Base-by-base conservation (phyloP, 1,140 invertebrate species). In the Eriocheir sinensis region DNA sequence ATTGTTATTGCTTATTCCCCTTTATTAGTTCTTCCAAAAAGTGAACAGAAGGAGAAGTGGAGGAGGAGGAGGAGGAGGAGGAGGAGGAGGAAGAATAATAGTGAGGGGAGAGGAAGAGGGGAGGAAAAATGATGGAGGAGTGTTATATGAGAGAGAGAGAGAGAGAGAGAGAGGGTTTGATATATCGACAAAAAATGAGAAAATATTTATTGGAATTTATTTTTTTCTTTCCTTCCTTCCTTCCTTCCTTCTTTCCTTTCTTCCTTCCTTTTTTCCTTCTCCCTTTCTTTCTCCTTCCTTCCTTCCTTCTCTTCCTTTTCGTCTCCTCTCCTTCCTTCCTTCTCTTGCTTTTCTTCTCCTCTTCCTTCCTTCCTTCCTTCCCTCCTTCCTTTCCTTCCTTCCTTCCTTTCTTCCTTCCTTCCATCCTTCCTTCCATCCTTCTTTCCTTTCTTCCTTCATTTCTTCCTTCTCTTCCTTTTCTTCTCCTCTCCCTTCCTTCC, bases 361-460 rank as follows among this genome's bases (percentile, higher is more conserved):
- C 32, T 85, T 3, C 34, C 40, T 36, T 60, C 89, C 30, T 17
- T 60, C 89, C 21, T 17, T 90, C 48, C 60, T 27, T 60, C 89
- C n/a, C n/a, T n/a, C 60, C 40, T 90, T 48, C 32, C 40, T 90
- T 48, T 90, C 89, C 60, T 48, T 90, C 90, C 80, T 72, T 91
- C 90, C 80, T 72, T 91, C 90, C 80, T 72, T 91, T 72, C 80
- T 72, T 91, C 90, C 80, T 72, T 91, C 90, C 40, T 38, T 91
- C 90, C 38, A 34, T 72, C 60, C 90, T 91, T 38, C 80, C 72
- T 79, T 30, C 30, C 34, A 27, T n/a, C 36, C 34, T 40, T 12
- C 41, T 88, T 36, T 38, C 34, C 83, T 88, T 88, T 41, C 85
- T 8, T 27, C 15, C 34, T 36, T 81, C 6, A 81, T n/a, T n/a